Evolutionary conservation across 2,113 vertebrate genomes (phyloP).

Genomic region (Toxotes jaculatrix): DNA sequence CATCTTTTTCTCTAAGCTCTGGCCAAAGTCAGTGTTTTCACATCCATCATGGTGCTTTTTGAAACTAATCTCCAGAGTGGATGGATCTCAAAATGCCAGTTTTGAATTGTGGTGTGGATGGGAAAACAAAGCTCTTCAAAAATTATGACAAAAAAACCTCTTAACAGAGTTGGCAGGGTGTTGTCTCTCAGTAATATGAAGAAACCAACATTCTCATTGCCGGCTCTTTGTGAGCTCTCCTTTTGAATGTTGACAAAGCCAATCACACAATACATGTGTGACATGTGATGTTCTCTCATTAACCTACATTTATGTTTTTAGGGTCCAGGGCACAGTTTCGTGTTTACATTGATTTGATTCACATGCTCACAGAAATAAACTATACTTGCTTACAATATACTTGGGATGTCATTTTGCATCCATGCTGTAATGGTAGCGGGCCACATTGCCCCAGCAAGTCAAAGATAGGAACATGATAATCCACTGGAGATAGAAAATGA

Average conservation of each 20-base stretch:
- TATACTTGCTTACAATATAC: neutral
- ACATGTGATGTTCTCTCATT: neutral
- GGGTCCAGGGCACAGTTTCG: neutral
- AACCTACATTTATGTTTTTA: neutral
- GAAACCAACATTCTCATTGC: neutral
- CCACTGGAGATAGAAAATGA: neutral
- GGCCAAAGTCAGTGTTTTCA: slow-evolving; percentile 52
- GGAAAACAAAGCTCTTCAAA: slow-evolving; percentile 15
- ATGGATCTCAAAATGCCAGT: slow-evolving; percentile 19
- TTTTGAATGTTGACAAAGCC: slow-evolving; percentile 1
- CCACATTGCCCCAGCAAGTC: neutral
- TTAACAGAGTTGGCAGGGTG: neutral
- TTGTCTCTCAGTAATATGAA: neutral
- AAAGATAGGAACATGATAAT: neutral
- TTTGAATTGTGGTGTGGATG: neutral
- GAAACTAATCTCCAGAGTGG: slow-evolving; percentile 2
- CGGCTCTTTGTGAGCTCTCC: neutral
- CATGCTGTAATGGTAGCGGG: neutral
- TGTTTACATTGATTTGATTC: neutral
- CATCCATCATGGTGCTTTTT: slow-evolving; percentile 14
- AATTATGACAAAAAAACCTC: slow-evolving; percentile 6
- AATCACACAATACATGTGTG: neutral
- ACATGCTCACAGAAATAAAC: neutral
- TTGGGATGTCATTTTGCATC: neutral
- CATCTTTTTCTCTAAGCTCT: neutral